Base-by-base conservation (phyloP, 2,888 invertebrate genomes). In the Argyresthia goedartella region DNA sequence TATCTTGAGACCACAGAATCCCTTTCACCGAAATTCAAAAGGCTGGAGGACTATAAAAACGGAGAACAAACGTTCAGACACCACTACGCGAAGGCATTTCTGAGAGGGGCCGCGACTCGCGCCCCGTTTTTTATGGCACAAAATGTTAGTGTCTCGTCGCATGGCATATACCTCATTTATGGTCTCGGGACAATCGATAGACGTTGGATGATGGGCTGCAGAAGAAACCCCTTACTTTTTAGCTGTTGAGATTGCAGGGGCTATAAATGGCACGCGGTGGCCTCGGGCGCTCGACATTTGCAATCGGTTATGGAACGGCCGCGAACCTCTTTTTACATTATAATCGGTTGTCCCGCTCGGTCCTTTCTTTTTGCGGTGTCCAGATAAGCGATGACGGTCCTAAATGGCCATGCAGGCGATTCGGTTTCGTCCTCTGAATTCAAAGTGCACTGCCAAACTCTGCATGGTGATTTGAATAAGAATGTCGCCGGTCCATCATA, bases 291-390 rank as follows among this genome's bases (percentile, higher is more conserved):
- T 79, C 73, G 79, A 81, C 81, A 85, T 86, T 86, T 86, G 82
- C 85, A 82, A 85, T 81, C 84, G 75, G 79, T 85, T 85, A 84
- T 84, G 84, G 84, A 80, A 81, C 81, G 82, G 71, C 71, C 73
- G 73, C 78, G 75, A 73, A 80, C 74, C 76, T 80, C 78, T 84
- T 86, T 86, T 84, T 84, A 78, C 73, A 80, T 78, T 84, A 82
- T 82, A 84, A 84, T 82, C 84, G 77, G 75, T 72, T 69, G 77
- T 74, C 73, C 69, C 68, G 71, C 68, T 72, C 69, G 67, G 69
- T 76, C 65, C 65, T 73, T 77, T 52, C 54, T 81, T 80, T 81
- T 79, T 75, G 64, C 65, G 52, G 49, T 58, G 57, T 64, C 64
- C 69, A 66, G 69, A 74, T 66, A 72, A 71, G 66, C 65, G 64